Evolutionary conservation across 2,888 invertebrate genomes (phyloP).

Genomic region (Diarsia rubi): DNA sequence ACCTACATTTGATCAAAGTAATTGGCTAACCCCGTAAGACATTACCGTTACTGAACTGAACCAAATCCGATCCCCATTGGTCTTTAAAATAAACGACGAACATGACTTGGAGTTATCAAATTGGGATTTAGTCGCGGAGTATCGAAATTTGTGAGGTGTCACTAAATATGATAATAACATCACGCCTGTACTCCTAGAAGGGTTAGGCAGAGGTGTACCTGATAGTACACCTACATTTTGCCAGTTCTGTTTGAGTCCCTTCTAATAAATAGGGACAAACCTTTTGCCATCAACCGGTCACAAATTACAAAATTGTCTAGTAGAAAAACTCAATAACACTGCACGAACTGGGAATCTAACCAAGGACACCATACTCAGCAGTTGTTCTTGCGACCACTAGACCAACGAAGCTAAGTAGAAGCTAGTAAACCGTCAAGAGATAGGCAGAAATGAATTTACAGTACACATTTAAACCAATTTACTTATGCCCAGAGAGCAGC

Average conservation of each 20-base stretch:
- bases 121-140: slow-evolving; percentile 12
- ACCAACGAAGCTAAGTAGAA: no score
- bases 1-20: slow-evolving; percentile 40
- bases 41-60: slow-evolving; percentile 37
- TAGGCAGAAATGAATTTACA: neutral
- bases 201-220: neutral
- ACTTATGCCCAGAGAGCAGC: no score
- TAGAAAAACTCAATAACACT: no score
- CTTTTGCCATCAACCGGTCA: no score
- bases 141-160: slow-evolving; percentile 2
- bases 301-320: no score
- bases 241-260: no score
- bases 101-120: slow-evolving; percentile 55
- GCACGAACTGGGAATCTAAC: no score
- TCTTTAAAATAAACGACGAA: slow-evolving; percentile 57
- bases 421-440: neutral
- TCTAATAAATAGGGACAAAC: no score
- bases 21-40: slow-evolving; percentile 10
- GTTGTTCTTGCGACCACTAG: no score
- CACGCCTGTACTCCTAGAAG: neutral
- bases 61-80: slow-evolving; percentile 42
- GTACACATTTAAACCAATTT: no score
- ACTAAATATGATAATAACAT: neutral
- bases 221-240: no score
- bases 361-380: no score